Percentiles rank a stretch among this genome's conserved stretches.
Evolutionary conservation across 2,797 vertebrate species (phyloP).

Genomic region (Acomys russatus): DNA sequence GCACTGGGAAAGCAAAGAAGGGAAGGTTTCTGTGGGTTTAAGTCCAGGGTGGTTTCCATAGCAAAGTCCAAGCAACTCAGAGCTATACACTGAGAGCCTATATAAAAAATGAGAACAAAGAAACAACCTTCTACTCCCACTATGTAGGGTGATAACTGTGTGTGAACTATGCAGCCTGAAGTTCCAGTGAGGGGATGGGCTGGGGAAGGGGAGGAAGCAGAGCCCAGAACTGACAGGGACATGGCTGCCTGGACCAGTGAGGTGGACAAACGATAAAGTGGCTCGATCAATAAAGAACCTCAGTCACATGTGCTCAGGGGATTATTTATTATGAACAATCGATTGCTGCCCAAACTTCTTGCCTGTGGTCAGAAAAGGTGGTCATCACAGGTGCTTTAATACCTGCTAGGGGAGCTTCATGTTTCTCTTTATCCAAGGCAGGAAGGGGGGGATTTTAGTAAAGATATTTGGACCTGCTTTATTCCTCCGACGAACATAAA

Average conservation of each 20-base stretch:
- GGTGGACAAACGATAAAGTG: rapidly evolving
- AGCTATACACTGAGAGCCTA: not conserved
- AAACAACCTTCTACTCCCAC: not conserved
- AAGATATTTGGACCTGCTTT: not conserved
- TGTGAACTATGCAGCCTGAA: not conserved
- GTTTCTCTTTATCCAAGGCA: constrained; percentile 65
- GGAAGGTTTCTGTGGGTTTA: not conserved
- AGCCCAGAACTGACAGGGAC: not conserved
- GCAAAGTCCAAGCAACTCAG: no score
- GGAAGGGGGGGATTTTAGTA: constrained; percentile 27
- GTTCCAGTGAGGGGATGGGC: not conserved
- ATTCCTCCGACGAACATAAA: not conserved
- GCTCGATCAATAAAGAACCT: not conserved
- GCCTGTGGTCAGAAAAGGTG: not conserved
- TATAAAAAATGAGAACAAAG: not conserved
- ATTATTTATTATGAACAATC: constrained; percentile 25
- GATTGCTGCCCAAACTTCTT: not conserved
- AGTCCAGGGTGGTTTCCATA: no score
- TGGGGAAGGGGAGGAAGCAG: not conserved
- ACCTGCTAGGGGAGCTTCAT: not conserved
- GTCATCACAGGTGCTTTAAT: not conserved
- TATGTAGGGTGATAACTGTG: not conserved
- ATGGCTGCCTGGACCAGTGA: not conserved
- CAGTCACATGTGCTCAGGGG: not conserved
- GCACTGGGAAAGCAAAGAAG: not conserved